phyloP scores from a whole-genome alignment of 1,140 invertebrate genomes.

The Chelonus insularis region DNA sequence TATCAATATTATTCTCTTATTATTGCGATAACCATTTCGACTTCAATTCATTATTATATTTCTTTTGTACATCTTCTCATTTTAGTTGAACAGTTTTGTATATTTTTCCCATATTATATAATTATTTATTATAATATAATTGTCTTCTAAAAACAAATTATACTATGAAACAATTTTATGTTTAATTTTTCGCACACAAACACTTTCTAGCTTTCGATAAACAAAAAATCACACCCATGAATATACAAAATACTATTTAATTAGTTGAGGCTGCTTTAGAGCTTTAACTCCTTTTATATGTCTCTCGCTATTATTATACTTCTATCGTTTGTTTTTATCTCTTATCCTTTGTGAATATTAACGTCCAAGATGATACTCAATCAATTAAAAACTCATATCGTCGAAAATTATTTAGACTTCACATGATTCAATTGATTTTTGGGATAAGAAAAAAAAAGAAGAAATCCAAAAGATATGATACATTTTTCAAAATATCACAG shows the following conservation, averaged over 20 bases:
- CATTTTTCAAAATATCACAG: conserved; percentile 53
- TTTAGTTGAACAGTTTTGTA: conserved; percentile 1
- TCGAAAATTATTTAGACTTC: too few relatives aligned
- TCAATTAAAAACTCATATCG: background rate
- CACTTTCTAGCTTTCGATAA: conserved; percentile 38
- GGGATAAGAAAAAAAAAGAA: background rate
- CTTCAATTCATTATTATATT: background rate
- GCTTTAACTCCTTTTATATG: background rate
- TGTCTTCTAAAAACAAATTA: conserved; percentile 12
- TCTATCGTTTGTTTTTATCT: too few relatives aligned
- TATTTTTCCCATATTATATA: conserved; percentile 9
- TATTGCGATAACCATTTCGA: conserved; percentile 31
- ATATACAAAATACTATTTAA: conserved; percentile 21
- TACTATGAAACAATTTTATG: conserved; percentile 35
- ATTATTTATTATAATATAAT: conserved; percentile 6
- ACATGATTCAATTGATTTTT: background rate
- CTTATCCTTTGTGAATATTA: too few relatives aligned
- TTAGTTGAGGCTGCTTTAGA: conserved; percentile 16
- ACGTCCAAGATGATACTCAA: background rate
- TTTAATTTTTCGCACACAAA: conserved; percentile 38
- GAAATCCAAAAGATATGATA: conserved; percentile 27
- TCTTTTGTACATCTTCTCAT: background rate
- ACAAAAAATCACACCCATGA: conserved; percentile 40
- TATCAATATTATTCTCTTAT: conserved; percentile 43
- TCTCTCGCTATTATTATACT: too few relatives aligned